Evolutionary conservation across 2,888 invertebrate genomes (phyloP).

Genomic region (Seira ritae): DNA sequence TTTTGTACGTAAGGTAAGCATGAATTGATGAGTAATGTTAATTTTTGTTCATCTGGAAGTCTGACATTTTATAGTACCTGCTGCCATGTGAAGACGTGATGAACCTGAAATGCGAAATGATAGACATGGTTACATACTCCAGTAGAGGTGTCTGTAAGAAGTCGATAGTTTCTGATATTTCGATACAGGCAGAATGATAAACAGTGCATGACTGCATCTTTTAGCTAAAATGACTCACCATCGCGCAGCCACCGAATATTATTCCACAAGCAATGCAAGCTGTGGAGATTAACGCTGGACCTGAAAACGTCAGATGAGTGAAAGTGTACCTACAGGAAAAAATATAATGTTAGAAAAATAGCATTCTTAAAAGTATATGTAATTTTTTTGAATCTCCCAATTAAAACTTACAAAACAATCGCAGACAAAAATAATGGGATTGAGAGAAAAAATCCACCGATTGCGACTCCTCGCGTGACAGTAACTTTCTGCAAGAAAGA

Average conservation of each 20-base stretch:
- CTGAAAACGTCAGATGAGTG: constrained; percentile 70
- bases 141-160: too few species aligned
- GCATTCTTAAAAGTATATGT: not conserved
- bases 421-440: constrained; percentile 73
- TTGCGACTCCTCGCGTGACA: constrained; percentile 70
- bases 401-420: constrained; percentile 67
- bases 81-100: constrained; percentile 73
- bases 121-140: too few species aligned
- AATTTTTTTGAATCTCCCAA: not conserved
- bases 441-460: constrained; percentile 73
- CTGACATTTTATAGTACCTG: constrained; percentile 68
- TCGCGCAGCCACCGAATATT: constrained; percentile 71
- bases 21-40: not conserved
- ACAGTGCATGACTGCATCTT: too few species aligned
- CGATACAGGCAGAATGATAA: too few species aligned
- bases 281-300: constrained; percentile 70
- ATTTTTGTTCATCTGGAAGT: constrained; percentile 48
- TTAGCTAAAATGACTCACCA: constrained; percentile 59
- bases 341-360: not conserved
- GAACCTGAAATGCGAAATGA: constrained; percentile 55
- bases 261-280: constrained; percentile 71
- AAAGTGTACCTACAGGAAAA: constrained; percentile 42
- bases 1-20: not conserved
- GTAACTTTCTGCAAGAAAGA: constrained; percentile 72
- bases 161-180: too few species aligned